A percentile compares a stretch with the other conserved stretches of the same genome.
These are phyloP conservation scores for Acanthornis magna DNA, from an alignment of 2,797 vertebrate species.

Conservation along the genomic window DNA sequence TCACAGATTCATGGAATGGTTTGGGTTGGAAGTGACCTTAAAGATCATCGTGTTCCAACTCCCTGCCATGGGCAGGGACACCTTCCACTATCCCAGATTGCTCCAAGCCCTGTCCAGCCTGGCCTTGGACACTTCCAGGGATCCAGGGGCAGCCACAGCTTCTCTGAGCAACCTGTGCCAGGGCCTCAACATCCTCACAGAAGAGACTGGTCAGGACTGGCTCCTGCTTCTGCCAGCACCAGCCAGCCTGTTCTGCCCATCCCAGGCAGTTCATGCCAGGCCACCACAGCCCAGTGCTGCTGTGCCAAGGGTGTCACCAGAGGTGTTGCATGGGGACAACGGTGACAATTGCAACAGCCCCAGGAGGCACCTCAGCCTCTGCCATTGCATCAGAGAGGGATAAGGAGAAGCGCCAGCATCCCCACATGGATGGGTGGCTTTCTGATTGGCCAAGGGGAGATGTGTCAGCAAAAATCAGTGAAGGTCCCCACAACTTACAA, in stretches of 20 bases:
- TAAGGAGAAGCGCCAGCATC: fast-evolving
- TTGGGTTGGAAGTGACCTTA: neutral
- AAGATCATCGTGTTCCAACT: neutral
- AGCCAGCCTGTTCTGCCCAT: neutral
- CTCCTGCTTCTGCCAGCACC: neutral
- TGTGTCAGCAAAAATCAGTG: neutral
- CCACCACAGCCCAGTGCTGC: fast-evolving
- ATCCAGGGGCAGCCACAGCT: neutral
- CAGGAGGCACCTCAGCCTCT: neutral
- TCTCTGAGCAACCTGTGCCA: neutral
- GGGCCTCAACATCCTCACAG: fast-evolving
- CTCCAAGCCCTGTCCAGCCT: fast-evolving
- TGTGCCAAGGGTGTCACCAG: neutral
- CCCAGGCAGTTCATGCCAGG: neutral
- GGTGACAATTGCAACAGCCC: neutral
- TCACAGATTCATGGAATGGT: neutral
- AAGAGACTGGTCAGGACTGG: neutral
- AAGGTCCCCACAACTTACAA: neutral
- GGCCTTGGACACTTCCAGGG: neutral
- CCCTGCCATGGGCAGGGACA: too few relatives aligned
- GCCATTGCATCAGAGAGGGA: neutral
- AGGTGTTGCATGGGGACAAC: neutral
- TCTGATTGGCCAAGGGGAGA: neutral
- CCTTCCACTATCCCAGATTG: too few relatives aligned
- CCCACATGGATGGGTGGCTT: neutral